Conservation (phyloP, 2,797 vertebrate species). For the Remorina albescens region DNA sequence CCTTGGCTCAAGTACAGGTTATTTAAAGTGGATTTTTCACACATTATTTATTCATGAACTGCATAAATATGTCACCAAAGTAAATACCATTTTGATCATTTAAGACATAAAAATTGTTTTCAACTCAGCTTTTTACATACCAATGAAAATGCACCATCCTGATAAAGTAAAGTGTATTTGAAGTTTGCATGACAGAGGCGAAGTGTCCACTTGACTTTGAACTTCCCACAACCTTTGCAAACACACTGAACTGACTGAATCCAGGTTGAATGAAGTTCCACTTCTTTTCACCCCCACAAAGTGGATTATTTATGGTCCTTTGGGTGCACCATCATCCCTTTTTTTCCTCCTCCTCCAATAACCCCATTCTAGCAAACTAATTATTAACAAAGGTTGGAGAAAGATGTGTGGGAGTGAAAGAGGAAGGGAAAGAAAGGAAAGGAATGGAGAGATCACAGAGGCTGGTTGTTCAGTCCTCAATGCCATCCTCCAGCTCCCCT, state of each 20-base stretch:
- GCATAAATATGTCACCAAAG: conserved; percentile 35
- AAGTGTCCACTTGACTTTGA: conserved; percentile 60
- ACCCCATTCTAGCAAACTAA: conserved; percentile 69
- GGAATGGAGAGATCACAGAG: conserved; percentile 59
- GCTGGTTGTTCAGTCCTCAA: conserved; percentile 59
- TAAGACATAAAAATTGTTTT: conserved; percentile 27
- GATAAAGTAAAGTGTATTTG: conserved; percentile 43
- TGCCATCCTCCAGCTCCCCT: conserved; percentile 58
- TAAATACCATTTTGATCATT: conserved; percentile 16
- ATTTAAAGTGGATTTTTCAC: conserved; percentile 32
- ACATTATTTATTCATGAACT: conserved; percentile 47
- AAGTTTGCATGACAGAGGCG: conserved; percentile 33
- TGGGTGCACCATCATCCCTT: conserved; percentile 48
- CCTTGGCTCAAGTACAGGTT: conserved; percentile 11
- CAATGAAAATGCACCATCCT: conserved; percentile 21
- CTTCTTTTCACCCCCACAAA: conserved; percentile 60
- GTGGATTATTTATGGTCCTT: conserved; percentile 66
- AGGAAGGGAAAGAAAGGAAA: conserved; percentile 27
- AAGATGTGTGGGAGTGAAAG: conserved; percentile 65
- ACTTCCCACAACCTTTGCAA: conserved; percentile 63
- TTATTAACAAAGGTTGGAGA: conserved; percentile 68
- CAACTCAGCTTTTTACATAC: conserved; percentile 26
- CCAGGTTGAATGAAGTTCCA: conserved; percentile 56
- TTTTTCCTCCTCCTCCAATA: conserved; percentile 61
- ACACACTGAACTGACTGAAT: conserved; percentile 34